Evolutionary conservation across 1,140 invertebrate genomes (phyloP), one percentile per base, ranked within the genome.

Genomic region (Scaptomyza pallida): DNA sequence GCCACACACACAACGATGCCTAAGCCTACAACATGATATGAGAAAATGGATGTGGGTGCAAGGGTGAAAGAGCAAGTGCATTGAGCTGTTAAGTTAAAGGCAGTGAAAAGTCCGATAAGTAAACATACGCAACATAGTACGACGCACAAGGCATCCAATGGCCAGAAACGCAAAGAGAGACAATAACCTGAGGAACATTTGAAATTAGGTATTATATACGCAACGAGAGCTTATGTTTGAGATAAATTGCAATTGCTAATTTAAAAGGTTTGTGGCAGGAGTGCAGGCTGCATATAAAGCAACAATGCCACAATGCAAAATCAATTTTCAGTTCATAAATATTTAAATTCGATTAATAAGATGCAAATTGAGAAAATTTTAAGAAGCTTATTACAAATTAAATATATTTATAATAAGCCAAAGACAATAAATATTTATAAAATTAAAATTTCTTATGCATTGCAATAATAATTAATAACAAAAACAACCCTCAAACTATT

Each of bases 61-160:
- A 12, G 40, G 33, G 19, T 6, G 5, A 10, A 6, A 2, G n/a
- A 45, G 43, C 51, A 52, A 71, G 52, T 71, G 68, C 68, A 71
- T 57, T 71, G 35, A 71, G 68, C 52, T 65, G 61, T 64, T 63
- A 70, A 70, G 60, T 55, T 33, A 35, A 63, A 44, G 17, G 21
- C 59, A 56, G 50, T 47, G 60, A 9, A 69, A 41, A 57, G 55
- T 44, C 16, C 55, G 43, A 54, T 59, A 70, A 63, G 21, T 41
- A 63, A 26, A 50, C 35, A 51, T n/a, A 48, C n/a, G n/a, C 41
- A 17, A 33, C 33, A 65, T 37, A n/a, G n/a, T n/a, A n/a, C n/a
- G n/a, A 55, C 35, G 5, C 33, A 40, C 37, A 54, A 40, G 37
- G 35, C 21, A 21, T n/a, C 40, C 51, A 13, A 19, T 19, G 17